phyloP scores from a whole-genome alignment of 2,888 invertebrate species.

The Cantharis flavilabris region DNA sequence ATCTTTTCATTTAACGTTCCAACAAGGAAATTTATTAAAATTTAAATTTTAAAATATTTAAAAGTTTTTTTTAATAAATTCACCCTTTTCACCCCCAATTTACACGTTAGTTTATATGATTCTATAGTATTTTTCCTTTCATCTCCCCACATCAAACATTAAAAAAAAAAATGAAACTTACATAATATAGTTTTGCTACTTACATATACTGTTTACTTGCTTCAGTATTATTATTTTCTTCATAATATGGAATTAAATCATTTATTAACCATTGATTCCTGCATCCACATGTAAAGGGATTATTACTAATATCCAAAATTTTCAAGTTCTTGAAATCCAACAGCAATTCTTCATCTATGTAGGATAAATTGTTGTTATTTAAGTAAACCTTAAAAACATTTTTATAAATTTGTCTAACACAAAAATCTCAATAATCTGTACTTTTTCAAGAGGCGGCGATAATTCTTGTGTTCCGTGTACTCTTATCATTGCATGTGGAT shows the following conservation, averaged over 20 bases:
- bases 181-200: neutral
- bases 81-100: no score
- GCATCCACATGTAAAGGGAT: slow-evolving; percentile 79
- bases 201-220: slow-evolving; percentile 40
- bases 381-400: slow-evolving; percentile 64
- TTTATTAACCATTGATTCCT: slow-evolving; percentile 76
- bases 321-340: slow-evolving; percentile 70
- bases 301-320: slow-evolving; percentile 68
- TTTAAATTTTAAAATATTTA: no score
- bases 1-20: no score
- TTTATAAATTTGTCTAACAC: neutral
- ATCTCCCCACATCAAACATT: no score
- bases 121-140: no score
- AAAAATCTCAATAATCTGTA: neutral
- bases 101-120: no score
- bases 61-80: no score
- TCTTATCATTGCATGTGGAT: neutral
- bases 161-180: no score
- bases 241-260: slow-evolving; percentile 61
- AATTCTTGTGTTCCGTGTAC: neutral
- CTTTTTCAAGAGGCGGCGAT: neutral
- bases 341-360: slow-evolving; percentile 64
- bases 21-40: no score
- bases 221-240: slow-evolving; percentile 51
- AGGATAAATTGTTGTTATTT: slow-evolving; percentile 70